Conservation (phyloP, 2,888 invertebrate genomes). For the Oscheius onirici region DNA sequence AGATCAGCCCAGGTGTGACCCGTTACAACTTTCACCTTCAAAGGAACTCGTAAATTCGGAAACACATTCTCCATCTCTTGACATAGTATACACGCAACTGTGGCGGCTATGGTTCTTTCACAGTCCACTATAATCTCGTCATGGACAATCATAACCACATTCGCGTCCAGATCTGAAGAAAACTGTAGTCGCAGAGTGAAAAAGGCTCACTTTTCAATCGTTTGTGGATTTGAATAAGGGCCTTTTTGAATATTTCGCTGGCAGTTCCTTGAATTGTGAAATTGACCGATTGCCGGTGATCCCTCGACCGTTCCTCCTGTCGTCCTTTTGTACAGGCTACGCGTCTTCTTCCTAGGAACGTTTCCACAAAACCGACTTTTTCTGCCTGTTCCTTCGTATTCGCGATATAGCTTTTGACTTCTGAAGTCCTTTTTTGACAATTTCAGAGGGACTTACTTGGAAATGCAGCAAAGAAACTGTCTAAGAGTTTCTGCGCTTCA, state of each 20-base stretch:
- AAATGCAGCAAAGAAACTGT: conserved; percentile 82
- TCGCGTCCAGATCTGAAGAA: conserved; percentile 56
- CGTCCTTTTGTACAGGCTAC: conserved; percentile 76
- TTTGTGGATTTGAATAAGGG: conserved; percentile 84
- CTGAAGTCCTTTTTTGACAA: conserved; percentile 57
- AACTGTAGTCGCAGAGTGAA: background rate
- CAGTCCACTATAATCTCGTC: conserved; percentile 93
- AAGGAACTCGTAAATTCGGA: conserved; percentile 43
- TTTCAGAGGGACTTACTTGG: conserved; percentile 75
- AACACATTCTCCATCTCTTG: conserved; percentile 45
- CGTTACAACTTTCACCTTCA: conserved; percentile 44
- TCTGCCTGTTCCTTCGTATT: conserved; percentile 76
- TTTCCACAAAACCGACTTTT: conserved; percentile 84
- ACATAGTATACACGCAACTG: conserved; percentile 72
- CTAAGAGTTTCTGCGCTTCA: conserved; percentile 80
- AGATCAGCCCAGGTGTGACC: conserved; percentile 47
- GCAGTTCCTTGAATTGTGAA: conserved; percentile 90
- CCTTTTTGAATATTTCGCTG: conserved; percentile 91
- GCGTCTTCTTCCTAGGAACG: conserved; percentile 76
- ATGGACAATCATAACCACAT: conserved; percentile 88
- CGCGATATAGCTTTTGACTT: conserved; percentile 78
- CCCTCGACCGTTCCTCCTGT: conserved; percentile 79
- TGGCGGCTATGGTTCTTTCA: conserved; percentile 67
- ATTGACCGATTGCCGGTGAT: conserved; percentile 95
- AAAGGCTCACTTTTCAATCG: conserved; percentile 72